These are phyloP conservation scores for Crocuta crocuta DNA, from an alignment of 2,113 vertebrate species.

Conservation along the genomic window DNA sequence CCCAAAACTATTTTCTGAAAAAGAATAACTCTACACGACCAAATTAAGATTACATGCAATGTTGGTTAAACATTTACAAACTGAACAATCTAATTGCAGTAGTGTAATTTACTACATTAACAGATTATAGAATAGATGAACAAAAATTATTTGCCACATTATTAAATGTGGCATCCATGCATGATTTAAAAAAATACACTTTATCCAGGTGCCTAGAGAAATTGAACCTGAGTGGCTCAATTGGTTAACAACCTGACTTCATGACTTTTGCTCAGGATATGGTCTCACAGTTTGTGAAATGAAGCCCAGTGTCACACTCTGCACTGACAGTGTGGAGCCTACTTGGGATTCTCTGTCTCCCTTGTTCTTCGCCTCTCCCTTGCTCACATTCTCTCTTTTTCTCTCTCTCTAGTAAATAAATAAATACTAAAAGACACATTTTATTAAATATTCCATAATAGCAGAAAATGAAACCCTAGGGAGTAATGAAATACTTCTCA, in stretches of 20 bases:
- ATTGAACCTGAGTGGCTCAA: too few relatives aligned
- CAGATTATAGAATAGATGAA: not conserved
- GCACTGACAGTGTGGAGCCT: too few relatives aligned
- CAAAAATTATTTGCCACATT: not conserved
- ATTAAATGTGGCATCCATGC: not conserved
- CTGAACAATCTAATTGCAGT: not conserved
- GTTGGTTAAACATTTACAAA: not conserved
- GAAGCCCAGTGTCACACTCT: too few relatives aligned
- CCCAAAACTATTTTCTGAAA: not conserved
- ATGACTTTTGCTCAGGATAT: too few relatives aligned
- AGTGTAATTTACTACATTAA: not conserved
- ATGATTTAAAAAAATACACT: not conserved
- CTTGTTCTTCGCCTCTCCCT: too few relatives aligned
- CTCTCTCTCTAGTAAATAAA: too few relatives aligned
- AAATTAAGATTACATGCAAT: not conserved
- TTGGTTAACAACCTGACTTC: too few relatives aligned
- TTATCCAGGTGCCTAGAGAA: not conserved
- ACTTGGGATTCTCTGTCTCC: too few relatives aligned
- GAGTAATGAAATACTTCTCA: not conserved
- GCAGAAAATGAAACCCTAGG: not conserved
- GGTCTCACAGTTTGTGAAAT: too few relatives aligned
- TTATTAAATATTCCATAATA: not conserved
- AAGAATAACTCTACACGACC: not conserved
- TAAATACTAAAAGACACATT: not conserved
- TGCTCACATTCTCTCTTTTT: too few relatives aligned